Percentiles rank a stretch among this genome's conserved stretches.
phyloP scores from a whole-genome alignment of 2,888 invertebrate genomes.

The Metallyticus violacea region DNA sequence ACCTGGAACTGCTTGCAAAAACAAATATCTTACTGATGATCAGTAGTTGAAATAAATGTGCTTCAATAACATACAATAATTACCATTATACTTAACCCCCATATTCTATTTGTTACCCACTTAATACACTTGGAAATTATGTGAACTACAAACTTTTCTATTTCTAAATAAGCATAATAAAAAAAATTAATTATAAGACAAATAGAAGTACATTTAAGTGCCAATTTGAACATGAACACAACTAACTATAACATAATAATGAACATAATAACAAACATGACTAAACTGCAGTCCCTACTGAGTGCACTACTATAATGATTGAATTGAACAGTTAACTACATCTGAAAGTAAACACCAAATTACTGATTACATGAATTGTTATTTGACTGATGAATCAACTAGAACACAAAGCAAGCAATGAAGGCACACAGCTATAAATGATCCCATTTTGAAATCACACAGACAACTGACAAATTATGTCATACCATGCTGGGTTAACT shows the following conservation, averaged over 20 bases:
- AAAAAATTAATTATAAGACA: no score
- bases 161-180: no score
- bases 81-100: no score
- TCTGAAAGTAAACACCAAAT: neutral
- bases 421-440: neutral
- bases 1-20: no score
- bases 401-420: neutral
- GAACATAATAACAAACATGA: neutral
- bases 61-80: no score
- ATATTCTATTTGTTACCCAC: no score
- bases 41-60: no score
- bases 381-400: neutral
- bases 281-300: neutral
- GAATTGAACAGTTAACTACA: neutral
- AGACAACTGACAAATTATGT: neutral
- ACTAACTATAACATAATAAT: neutral
- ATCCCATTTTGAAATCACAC: neutral
- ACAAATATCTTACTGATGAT: no score
- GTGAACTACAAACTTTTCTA: no score
- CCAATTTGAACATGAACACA: neutral
- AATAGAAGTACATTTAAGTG: no score
- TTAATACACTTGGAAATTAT: no score
- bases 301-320: neutral
- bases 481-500: neutral
- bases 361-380: no score